Base-by-base conservation (phyloP, 2,113 vertebrate species). In the Pelmatolapia mariae region DNA sequence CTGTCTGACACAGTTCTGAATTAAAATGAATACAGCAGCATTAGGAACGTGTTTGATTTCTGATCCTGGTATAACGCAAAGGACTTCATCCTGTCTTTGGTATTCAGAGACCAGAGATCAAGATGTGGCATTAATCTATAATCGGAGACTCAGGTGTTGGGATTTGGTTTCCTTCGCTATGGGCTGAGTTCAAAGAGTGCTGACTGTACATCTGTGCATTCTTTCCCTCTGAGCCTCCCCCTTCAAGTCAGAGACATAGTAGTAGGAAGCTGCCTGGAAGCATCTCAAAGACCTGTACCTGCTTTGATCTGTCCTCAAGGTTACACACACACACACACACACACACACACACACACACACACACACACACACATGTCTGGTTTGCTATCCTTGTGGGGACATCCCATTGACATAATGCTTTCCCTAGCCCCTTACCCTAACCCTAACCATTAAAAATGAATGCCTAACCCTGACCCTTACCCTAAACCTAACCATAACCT, bases 151-250 rank as follows among this genome's bases (percentile, higher is more conserved):
- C 91, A 93, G 94, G 93, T 93, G 94, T 92, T 61, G 83, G 85
- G 89, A 94, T 94, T 92, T 85, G 54, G 85, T 54, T 43, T 89
- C 36, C 86, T 76, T 31, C 1, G 15, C 83, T 79, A 15, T 16
- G 83, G 47, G 78, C 80, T n/a, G 84, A 94, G 87, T 93, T 94
- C 93, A 94, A 93, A 95, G 93, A 88, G 66, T 2, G 47, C 54
- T 4, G 88, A 76, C 85, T 89, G 91, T 90, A 88, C 91, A 95
- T 95, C 92, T 95, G 91, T 87, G 90, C 94, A 94, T 95, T 95
- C 94, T 93, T 92, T 79, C 83, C 12, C 83, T 86, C 85, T 8
- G 73, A 38, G 71, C 43, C 54, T 52, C 80, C 29, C 50, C n/a
- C 56, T 86, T 80, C 85, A 29, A 89, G 66, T 81, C 53, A 3